A percentile compares a stretch with the other conserved stretches of the same genome.
Conservation (phyloP, 2,797 vertebrate species). For the Perodicticus potto region DNA sequence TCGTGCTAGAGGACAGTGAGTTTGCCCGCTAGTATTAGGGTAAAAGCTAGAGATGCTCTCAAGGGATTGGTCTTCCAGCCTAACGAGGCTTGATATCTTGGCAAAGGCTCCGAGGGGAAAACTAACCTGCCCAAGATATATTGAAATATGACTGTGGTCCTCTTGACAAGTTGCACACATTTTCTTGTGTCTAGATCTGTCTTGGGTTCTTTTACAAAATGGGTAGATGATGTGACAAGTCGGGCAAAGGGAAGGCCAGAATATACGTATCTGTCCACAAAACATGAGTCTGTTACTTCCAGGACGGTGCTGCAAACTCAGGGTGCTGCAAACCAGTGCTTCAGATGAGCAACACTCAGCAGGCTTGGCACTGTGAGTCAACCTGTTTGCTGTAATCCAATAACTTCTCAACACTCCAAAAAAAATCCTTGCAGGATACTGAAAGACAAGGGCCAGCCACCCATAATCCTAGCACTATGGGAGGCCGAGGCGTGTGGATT, state of each 20-base stretch:
- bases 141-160: constrained; percentile 75
- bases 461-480: too few species aligned
- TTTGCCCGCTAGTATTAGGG: not conserved
- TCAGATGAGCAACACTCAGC: constrained; percentile 46
- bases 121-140: constrained; percentile 75
- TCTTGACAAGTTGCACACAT: constrained; percentile 49
- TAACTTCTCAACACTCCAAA: constrained; percentile 29
- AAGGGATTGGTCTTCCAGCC: constrained; percentile 54
- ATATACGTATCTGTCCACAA: not conserved
- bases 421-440: constrained; percentile 78
- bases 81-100: constrained; percentile 60
- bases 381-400: constrained; percentile 57
- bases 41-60: constrained; percentile 29
- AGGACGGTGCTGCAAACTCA: constrained; percentile 64
- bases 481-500: too few species aligned
- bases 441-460: not conserved
- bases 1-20: not conserved
- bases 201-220: constrained; percentile 44
- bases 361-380: constrained; percentile 53
- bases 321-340: constrained; percentile 30
- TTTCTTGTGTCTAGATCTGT: constrained; percentile 79
- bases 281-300: not conserved
- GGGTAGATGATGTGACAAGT: not conserved
- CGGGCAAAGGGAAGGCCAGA: not conserved
- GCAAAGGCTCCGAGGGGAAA: constrained; percentile 73